A percentile compares a stretch with the other conserved stretches of the same genome.
These are phyloP conservation scores for Periparus ater DNA, from an alignment of 2,797 vertebrate genomes.

Conservation along the genomic window DNA sequence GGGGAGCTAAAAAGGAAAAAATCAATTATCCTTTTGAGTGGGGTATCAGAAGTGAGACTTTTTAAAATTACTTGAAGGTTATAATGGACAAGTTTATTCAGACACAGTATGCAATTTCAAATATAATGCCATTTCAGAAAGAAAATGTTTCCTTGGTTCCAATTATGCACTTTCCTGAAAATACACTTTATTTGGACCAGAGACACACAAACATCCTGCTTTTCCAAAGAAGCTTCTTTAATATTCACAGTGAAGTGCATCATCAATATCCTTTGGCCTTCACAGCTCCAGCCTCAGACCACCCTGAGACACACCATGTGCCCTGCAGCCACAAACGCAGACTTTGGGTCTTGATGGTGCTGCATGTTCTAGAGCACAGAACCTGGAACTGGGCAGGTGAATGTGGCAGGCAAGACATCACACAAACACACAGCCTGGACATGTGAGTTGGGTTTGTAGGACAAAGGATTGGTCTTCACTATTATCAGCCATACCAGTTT, in stretches of 20 bases:
- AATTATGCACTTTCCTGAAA: not conserved
- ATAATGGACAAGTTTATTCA: slow-evolving; percentile 15
- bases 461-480: not conserved
- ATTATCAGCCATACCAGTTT: not conserved
- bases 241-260: not conserved
- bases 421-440: rapidly evolving
- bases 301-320: rapidly evolving
- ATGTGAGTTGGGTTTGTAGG: not conserved
- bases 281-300: not conserved
- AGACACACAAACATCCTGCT: not conserved
- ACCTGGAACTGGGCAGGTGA: not conserved
- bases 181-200: not conserved
- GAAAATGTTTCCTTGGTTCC: not conserved
- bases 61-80: not conserved
- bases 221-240: not conserved
- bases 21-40: slow-evolving; percentile 34
- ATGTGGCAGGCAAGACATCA: rapidly evolving
- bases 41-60: not conserved
- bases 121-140: not conserved
- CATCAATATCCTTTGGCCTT: not conserved
- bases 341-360: not conserved
- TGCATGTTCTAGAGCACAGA: rapidly evolving
- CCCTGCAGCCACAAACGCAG: not conserved
- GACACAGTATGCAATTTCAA: not conserved
- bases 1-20: slow-evolving; percentile 16